Evolutionary conservation across 2,888 invertebrate species (phyloP), one percentile per base, ranked within the genome.

Genomic region (Aplocera efformata): DNA sequence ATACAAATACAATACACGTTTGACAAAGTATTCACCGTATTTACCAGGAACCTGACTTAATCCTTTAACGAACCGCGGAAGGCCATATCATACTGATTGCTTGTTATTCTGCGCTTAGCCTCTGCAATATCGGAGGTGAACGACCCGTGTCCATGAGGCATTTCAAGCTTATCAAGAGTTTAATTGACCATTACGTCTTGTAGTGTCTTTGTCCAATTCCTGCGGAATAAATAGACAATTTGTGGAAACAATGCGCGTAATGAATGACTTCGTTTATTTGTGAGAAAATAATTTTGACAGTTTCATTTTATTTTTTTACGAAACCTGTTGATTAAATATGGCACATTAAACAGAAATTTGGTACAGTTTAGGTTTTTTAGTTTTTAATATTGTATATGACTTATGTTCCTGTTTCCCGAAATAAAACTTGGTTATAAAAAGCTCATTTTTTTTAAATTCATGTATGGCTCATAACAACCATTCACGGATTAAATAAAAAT

Each of bases 71-170:
- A 17, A 17, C 13, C 20, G 38, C 25, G 26, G 23, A 39, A 36
- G 42, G 32, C 24, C 28, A 29, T 21, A 21, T 7, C 3, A 21
- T 27, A 35, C 8, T 30, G 32, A 25, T 29, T 30, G 3, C 1
- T 20, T 20, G 7, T 3, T 26, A 27, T 6, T 25, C 36, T 10
- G 26, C 32, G 32, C 8, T 13, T 13, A 22, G 29, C 28, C 33
- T 32, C 17, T 29, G 28, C 42, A 32, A 32, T 22, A 9, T 32
- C 30, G 25, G 28, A 26, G 42, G 42, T 33, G 13, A 43, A 30
- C 17, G 32, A 43, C 42, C 42, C n/a, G 7, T 20, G 26, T 22
- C 33, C 30, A 27, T 38, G 31, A 27, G 26, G 8, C 25, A 26
- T 42, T 31, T 37, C 21, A 33, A 32, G 42, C 29, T 17, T 26